phyloP scores from a whole-genome alignment of 2,113 vertebrate genomes.

The Antigone vipio region DNA sequence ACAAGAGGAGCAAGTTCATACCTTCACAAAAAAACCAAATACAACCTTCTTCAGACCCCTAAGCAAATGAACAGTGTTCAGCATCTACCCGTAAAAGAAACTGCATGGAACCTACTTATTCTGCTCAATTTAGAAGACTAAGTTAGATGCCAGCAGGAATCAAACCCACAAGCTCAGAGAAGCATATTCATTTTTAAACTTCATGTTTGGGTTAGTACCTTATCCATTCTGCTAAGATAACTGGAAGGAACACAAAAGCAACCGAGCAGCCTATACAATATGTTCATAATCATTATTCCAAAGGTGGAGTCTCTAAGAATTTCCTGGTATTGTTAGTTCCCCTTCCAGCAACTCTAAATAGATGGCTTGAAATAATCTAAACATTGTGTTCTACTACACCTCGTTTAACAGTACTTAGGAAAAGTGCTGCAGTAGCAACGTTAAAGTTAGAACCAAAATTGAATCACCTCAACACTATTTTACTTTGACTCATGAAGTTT shows the following conservation, averaged over 20 bases:
- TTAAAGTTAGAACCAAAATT: not conserved
- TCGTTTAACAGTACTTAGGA: not conserved
- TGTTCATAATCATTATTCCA: not conserved
- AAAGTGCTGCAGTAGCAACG: not conserved
- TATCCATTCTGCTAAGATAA: not conserved
- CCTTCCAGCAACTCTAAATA: constrained; percentile 51
- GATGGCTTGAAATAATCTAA: constrained; percentile 30
- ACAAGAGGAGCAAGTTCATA: not conserved
- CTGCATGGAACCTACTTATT: not conserved
- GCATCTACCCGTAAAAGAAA: not conserved
- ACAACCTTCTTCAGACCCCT: not conserved
- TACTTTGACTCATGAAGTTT: not conserved
- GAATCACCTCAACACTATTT: not conserved
- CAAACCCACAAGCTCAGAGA: not conserved
- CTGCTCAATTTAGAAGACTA: not conserved
- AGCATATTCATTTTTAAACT: not conserved
- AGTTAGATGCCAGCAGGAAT: not conserved
- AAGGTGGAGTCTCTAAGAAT: constrained; percentile 64
- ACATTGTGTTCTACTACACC: not conserved
- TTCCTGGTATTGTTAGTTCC: constrained; percentile 64
- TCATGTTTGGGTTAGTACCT: not conserved
- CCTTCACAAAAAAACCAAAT: not conserved
- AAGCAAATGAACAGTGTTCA: not conserved
- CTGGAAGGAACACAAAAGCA: not conserved
- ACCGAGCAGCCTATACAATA: not conserved